A percentile compares a stretch with the other conserved stretches of the same genome.
These are phyloP conservation scores for Lepidocolaptes lacrymiger DNA, from an alignment of 2,797 vertebrate species.

Conservation along the genomic window DNA sequence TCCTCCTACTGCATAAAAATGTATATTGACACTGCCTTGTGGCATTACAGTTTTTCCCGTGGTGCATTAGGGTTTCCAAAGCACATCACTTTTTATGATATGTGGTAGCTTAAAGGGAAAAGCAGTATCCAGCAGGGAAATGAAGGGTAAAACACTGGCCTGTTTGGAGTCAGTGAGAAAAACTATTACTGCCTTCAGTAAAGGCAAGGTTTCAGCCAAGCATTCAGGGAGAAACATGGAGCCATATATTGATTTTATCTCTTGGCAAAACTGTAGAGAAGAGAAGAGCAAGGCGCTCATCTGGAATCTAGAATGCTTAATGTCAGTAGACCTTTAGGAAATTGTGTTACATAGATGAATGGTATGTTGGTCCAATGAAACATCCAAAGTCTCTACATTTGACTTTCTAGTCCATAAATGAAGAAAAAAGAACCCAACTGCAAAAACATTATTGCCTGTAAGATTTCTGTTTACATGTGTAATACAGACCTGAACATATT, in stretches of 20 bases:
- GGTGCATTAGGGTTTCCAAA: background rate
- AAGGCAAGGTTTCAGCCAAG: constrained; percentile 12
- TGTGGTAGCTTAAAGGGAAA: constrained; percentile 37
- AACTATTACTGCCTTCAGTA: constrained; percentile 22
- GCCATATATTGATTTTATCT: constrained; percentile 35
- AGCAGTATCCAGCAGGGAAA: constrained; percentile 29
- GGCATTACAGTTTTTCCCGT: constrained; percentile 9
- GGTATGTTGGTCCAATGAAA: constrained; percentile 2
- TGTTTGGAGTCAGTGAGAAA: constrained; percentile 22
- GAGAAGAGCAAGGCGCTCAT: constrained; percentile 6
- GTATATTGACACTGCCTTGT: constrained; percentile 22
- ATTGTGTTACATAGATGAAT: constrained; percentile 43
- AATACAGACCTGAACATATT: background rate
- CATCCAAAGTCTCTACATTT: background rate
- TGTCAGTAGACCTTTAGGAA: constrained; percentile 28
- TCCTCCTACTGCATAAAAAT: background rate
- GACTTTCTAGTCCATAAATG: background rate
- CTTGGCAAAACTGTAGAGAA: background rate
- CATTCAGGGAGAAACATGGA: constrained; percentile 19
- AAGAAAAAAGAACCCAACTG: background rate
- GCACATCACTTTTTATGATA: constrained; percentile 11
- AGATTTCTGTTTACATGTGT: background rate
- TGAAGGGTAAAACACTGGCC: constrained; percentile 1
- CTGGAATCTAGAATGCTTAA: constrained; percentile 21
- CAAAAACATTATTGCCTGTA: background rate